These are phyloP conservation scores for Galleria mellonella DNA, from an alignment of 1,140 invertebrate species.

Conservation along the genomic window DNA sequence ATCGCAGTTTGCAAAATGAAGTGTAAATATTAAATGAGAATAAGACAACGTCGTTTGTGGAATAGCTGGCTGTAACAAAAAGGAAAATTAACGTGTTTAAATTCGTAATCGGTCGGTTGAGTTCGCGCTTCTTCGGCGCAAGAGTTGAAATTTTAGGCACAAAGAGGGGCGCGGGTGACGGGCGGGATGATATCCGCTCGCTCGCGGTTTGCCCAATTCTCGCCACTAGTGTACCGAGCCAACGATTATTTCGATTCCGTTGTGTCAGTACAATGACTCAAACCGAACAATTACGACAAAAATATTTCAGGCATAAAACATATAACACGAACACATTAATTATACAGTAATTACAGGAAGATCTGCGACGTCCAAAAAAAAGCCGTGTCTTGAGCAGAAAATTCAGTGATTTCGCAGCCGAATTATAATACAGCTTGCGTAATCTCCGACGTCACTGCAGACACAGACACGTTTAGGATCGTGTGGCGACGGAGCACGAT, in stretches of 20 bases:
- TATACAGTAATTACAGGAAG: constrained; percentile 2
- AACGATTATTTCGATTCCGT: constrained; percentile 43
- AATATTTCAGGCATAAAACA: constrained; percentile 28
- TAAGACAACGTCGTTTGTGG: neutral
- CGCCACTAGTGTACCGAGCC: constrained; percentile 30
- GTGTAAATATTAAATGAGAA: neutral
- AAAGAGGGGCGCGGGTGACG: constrained; percentile 14
- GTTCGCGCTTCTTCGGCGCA: constrained; percentile 32
- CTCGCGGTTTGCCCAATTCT: constrained; percentile 64
- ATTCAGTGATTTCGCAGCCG: constrained; percentile 66
- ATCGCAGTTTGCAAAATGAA: constrained; percentile 3
- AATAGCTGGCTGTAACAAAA: constrained; percentile 30
- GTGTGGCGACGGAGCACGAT: neutral
- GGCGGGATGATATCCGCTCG: constrained; percentile 36
- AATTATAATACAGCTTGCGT: constrained; percentile 56
- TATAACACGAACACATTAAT: constrained; percentile 2
- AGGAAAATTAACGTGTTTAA: constrained; percentile 27
- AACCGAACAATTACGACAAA: constrained; percentile 44
- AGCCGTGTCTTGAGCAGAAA: constrained; percentile 57
- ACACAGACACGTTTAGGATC: constrained; percentile 24
- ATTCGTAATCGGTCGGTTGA: constrained; percentile 33
- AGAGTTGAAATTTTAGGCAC: constrained; percentile 47
- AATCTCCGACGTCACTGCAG: constrained; percentile 65
- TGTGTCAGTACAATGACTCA: constrained; percentile 45
- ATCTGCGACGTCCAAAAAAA: neutral